These are phyloP conservation scores for Tetraneura akinire DNA, from an alignment of 1,140 invertebrate species.

Conservation along the genomic window DNA sequence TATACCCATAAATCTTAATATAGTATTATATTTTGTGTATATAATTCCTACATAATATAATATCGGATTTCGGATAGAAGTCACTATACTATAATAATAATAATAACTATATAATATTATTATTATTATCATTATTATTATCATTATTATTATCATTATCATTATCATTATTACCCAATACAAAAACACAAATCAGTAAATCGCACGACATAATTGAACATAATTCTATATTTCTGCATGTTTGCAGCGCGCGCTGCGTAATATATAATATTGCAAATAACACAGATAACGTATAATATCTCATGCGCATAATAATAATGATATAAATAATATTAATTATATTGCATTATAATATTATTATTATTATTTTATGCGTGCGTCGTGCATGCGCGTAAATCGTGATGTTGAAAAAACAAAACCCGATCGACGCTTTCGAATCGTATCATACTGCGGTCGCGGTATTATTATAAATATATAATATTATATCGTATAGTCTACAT, in stretches of 20 bases:
- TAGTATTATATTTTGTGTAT: too few species aligned
- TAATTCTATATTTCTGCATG: constrained; percentile 6
- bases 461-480: too few species aligned
- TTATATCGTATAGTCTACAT: too few species aligned
- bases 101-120: too few species aligned
- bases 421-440: constrained; percentile 2
- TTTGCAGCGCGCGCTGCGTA: too few species aligned
- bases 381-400: neutral
- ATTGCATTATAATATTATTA: neutral
- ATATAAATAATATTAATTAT: constrained; percentile 19
- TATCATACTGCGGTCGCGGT: too few species aligned
- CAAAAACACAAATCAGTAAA: neutral
- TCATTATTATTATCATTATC: neutral
- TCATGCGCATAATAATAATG: neutral
- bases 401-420: neutral
- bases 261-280: neutral
- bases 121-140: too few species aligned
- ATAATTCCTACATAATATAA: too few species aligned
- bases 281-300: too few species aligned
- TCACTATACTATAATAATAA: too few species aligned
- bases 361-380: neutral
- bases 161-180: neutral
- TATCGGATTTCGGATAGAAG: too few species aligned
- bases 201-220: neutral
- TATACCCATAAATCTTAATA: too few species aligned